These are phyloP conservation scores for Myotis daubentonii DNA, from an alignment of 2,797 vertebrate genomes.

Conservation along the genomic window DNA sequence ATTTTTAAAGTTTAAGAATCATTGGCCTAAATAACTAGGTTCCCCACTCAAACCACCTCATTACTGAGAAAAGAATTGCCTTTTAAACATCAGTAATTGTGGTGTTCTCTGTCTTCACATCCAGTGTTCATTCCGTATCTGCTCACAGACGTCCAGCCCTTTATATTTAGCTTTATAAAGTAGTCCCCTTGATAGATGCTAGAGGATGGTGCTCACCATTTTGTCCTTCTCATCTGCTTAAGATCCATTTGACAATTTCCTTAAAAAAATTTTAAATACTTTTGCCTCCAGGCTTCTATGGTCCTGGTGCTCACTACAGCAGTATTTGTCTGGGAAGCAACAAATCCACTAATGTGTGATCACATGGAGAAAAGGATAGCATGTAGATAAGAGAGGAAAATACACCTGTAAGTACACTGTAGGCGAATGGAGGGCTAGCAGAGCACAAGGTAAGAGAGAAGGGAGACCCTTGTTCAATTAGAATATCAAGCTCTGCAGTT, in stretches of 20 bases:
- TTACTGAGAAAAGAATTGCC: background rate
- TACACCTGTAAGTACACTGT: background rate
- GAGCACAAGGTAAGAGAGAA: background rate
- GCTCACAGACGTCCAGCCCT: background rate
- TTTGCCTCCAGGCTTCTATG: background rate
- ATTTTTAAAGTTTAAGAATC: background rate
- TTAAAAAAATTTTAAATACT: background rate
- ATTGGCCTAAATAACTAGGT: background rate
- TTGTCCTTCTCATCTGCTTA: background rate
- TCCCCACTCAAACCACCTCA: background rate
- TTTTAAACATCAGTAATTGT: background rate
- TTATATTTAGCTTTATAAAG: background rate
- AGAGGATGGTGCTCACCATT: background rate
- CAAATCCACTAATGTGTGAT: background rate
- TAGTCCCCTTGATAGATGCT: background rate
- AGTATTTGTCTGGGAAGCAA: background rate
- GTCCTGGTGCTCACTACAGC: background rate
- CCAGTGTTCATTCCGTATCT: background rate
- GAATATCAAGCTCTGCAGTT: background rate
- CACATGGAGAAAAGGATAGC: background rate
- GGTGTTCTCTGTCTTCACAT: background rate
- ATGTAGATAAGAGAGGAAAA: background rate
- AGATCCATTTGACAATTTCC: background rate
- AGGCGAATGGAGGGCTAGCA: background rate
- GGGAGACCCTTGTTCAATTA: background rate